A percentile compares a stretch with the other conserved stretches of the same genome.
Conservation (phyloP, 2,113 vertebrate species). For the Siphamia tubifer region DNA sequence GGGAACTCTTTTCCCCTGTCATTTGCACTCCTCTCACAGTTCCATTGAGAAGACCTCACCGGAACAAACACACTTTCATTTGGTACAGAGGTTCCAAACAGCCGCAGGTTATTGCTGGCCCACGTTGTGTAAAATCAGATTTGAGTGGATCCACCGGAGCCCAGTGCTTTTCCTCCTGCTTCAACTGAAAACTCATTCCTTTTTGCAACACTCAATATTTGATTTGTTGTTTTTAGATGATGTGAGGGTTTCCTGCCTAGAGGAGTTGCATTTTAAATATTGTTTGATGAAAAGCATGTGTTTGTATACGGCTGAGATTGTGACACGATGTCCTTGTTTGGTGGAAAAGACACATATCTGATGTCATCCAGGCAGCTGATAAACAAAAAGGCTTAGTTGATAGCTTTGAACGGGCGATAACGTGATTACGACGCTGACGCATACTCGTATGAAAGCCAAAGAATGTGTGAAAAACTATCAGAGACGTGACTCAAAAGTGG, state of each 20-base stretch:
- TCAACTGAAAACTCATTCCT: slow-evolving; percentile 41
- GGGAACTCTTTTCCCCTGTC: slow-evolving; percentile 32
- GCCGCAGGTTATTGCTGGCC: slow-evolving; percentile 51
- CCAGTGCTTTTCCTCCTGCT: not conserved
- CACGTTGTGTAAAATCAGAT: slow-evolving; percentile 51
- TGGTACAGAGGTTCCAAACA: slow-evolving; percentile 41
- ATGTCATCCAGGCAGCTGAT: slow-evolving; percentile 43
- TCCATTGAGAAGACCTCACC: slow-evolving; percentile 41
- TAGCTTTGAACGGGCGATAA: slow-evolving; percentile 47
- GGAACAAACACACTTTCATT: slow-evolving; percentile 59
- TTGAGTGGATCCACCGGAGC: slow-evolving; percentile 40
- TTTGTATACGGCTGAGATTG: slow-evolving; percentile 38
- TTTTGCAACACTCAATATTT: slow-evolving; percentile 37
- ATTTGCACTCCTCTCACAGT: slow-evolving; percentile 40
- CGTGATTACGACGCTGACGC: slow-evolving; percentile 31
- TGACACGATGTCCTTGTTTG: slow-evolving; percentile 38
- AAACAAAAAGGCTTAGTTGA: slow-evolving; percentile 26
- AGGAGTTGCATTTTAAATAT: slow-evolving; percentile 20
- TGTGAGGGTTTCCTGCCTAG: slow-evolving; percentile 4
- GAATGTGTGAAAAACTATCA: slow-evolving; percentile 25
- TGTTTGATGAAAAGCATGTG: slow-evolving; percentile 41
- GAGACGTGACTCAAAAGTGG: slow-evolving; percentile 29
- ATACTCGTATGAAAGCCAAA: slow-evolving; percentile 32
- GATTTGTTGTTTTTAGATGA: slow-evolving; percentile 53
- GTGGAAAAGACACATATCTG: slow-evolving; percentile 26